phyloP scores from a whole-genome alignment of 2,888 invertebrate species.

The Drosophila greeni region DNA sequence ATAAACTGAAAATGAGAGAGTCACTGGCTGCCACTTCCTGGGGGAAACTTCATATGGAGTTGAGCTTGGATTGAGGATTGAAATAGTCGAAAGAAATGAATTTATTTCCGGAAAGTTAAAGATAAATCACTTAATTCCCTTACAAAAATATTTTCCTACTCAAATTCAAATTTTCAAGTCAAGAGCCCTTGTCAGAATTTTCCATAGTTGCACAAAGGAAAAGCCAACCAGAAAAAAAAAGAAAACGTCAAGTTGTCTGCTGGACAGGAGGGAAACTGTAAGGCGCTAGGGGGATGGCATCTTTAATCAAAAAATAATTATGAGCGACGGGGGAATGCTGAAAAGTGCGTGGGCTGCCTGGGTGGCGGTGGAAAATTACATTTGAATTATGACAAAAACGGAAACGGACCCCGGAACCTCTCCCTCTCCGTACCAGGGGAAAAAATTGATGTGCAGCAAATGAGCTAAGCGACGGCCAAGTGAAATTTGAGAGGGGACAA shows the following conservation, averaged over 20 bases:
- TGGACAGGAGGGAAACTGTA: conserved; percentile 3
- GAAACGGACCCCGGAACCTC: conserved; percentile 21
- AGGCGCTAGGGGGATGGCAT: conserved; percentile 30
- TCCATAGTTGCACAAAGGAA: conserved; percentile 26
- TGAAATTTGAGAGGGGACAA: conserved; percentile 57
- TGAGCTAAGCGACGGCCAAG: conserved; percentile 66
- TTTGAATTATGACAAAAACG: conserved; percentile 67
- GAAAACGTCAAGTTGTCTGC: conserved; percentile 24
- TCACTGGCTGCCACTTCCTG: conserved; percentile 6
- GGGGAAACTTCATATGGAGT: conserved; percentile 2
- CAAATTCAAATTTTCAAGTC: conserved; percentile 34
- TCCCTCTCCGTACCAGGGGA: no score
- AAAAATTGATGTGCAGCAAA: conserved; percentile 58
- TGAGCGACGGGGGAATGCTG: conserved; percentile 59
- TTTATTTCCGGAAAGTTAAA: not conserved
- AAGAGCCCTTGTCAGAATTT: conserved; percentile 8
- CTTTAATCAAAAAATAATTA: conserved; percentile 76
- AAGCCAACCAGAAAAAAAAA: conserved; percentile 1
- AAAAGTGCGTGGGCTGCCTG: conserved; percentile 6
- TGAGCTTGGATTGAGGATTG: conserved; percentile 13
- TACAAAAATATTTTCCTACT: conserved; percentile 18
- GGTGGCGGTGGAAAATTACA: conserved; percentile 61
- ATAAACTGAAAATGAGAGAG: conserved; percentile 27
- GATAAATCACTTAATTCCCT: conserved; percentile 16
- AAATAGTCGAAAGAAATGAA: conserved; percentile 7